phyloP scores from a whole-genome alignment of 2,888 invertebrate genomes.

The Drosophila bunnanda region DNA sequence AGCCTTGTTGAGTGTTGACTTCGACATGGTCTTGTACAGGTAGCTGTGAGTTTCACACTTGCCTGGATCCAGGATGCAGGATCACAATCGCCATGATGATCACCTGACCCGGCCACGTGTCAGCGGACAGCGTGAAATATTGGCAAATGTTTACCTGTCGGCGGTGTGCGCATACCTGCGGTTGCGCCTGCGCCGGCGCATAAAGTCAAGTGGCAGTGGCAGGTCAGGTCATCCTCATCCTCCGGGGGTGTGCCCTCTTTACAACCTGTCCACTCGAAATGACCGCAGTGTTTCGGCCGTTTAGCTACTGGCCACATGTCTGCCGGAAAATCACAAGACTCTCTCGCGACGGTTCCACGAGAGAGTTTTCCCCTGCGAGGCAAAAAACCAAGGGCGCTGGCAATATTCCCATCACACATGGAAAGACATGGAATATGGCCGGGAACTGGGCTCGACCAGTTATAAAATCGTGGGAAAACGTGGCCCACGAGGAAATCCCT shows the following conservation, averaged over 20 bases:
- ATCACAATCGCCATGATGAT: conserved; percentile 1
- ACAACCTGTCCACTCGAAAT: conserved; percentile 75
- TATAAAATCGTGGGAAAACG: conserved; percentile 70
- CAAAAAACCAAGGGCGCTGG: conserved; percentile 70
- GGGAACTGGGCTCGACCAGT: conserved; percentile 62
- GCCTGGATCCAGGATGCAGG: conserved; percentile 14
- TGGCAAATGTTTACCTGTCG: conserved; percentile 78
- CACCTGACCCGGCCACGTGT: conserved; percentile 63
- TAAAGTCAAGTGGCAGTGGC: conserved; percentile 79
- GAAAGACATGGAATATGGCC: conserved; percentile 49
- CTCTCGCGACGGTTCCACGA: conserved; percentile 23
- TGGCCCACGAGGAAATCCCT: conserved; percentile 62
- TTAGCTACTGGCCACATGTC: conserved; percentile 65
- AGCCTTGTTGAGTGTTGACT: background rate
- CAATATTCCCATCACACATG: conserved; percentile 61
- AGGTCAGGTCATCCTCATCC: conserved; percentile 7
- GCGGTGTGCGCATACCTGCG: conserved; percentile 65
- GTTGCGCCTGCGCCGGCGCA: conserved; percentile 74
- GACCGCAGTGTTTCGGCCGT: conserved; percentile 60
- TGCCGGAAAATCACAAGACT: conserved; percentile 16
- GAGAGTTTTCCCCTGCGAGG: conserved; percentile 53
- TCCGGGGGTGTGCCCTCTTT: conserved; percentile 47
- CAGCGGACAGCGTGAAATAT: conserved; percentile 50
- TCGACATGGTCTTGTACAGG: conserved; percentile 42
- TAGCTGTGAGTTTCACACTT: conserved; percentile 33